Evolutionary conservation across 2,113 vertebrate species (phyloP).

Genomic region (Pseudopipra pipra): DNA sequence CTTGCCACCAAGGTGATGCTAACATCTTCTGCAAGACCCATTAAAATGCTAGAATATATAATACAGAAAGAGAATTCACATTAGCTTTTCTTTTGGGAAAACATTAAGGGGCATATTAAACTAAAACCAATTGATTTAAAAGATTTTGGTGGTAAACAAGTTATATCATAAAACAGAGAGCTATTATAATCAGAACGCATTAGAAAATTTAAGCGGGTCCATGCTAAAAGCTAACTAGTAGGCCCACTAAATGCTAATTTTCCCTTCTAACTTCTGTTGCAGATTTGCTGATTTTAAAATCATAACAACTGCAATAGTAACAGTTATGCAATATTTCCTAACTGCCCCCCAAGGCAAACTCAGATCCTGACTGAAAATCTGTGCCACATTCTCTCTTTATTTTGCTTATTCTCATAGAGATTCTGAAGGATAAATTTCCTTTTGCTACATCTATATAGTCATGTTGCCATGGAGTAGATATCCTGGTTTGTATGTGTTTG

Average conservation of each 20-base stretch:
- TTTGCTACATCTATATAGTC: not conserved
- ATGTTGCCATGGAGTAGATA: not conserved
- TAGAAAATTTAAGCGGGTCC: not conserved
- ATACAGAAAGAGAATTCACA: not conserved
- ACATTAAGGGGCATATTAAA: not conserved
- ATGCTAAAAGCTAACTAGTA: not conserved
- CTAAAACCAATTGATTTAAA: not conserved
- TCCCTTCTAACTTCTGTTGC: not conserved
- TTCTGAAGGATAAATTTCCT: not conserved
- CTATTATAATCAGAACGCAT: not conserved
- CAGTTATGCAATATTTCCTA: not conserved
- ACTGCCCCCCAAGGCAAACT: not conserved
- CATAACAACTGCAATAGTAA: not conserved
- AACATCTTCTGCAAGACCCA: not conserved
- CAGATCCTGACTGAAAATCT: not conserved
- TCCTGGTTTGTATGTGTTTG: not conserved
- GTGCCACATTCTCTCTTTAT: not conserved
- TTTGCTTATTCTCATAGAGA: not conserved
- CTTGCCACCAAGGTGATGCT: not conserved
- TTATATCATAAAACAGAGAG: not conserved
- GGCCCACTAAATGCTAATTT: not conserved
- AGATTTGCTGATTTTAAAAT: not conserved
- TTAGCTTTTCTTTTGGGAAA: not conserved
- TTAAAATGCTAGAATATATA: not conserved
- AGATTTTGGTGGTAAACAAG: not conserved